Evolutionary conservation across 1,140 invertebrate genomes (phyloP).

Genomic region (Atta texana): DNA sequence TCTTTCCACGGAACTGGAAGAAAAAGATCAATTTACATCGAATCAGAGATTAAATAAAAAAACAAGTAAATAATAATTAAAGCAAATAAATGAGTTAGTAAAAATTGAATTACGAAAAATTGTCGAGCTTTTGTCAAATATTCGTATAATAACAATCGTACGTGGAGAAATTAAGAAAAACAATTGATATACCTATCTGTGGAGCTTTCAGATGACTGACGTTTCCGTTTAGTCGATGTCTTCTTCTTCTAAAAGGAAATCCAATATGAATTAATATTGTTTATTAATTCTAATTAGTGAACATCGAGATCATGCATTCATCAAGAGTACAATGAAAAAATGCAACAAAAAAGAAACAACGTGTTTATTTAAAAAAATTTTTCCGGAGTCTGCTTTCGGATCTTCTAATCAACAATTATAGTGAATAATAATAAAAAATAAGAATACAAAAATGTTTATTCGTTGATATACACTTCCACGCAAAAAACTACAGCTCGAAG

Average conservation of each 20-base stretch:
- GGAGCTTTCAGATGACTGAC: constrained; percentile 74
- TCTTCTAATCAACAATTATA: constrained; percentile 22
- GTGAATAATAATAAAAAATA: neutral
- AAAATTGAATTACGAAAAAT: neutral
- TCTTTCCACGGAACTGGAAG: constrained; percentile 79
- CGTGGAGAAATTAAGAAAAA: neutral
- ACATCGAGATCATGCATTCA: constrained; percentile 83
- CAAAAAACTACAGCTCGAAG: constrained; percentile 31
- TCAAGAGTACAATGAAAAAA: constrained; percentile 68
- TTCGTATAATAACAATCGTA: constrained; percentile 30
- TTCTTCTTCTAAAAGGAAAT: constrained; percentile 85
- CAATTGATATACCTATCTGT: constrained; percentile 79
- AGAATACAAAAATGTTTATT: neutral
- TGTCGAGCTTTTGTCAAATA: neutral
- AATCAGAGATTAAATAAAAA: constrained; percentile 41
- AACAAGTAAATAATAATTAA: constrained; percentile 1
- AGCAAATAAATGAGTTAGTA: neutral
- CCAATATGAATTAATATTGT: constrained; percentile 64
- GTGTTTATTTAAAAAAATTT: constrained; percentile 66
- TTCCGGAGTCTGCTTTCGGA: constrained; percentile 73
- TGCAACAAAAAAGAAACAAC: constrained; percentile 56
- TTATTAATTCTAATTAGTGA: constrained; percentile 63
- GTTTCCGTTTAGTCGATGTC: constrained; percentile 80
- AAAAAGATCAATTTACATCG: constrained; percentile 39
- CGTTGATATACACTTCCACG: neutral